Conservation (phyloP, 2,888 invertebrate genomes). For the Scaeva pyrastri region DNA sequence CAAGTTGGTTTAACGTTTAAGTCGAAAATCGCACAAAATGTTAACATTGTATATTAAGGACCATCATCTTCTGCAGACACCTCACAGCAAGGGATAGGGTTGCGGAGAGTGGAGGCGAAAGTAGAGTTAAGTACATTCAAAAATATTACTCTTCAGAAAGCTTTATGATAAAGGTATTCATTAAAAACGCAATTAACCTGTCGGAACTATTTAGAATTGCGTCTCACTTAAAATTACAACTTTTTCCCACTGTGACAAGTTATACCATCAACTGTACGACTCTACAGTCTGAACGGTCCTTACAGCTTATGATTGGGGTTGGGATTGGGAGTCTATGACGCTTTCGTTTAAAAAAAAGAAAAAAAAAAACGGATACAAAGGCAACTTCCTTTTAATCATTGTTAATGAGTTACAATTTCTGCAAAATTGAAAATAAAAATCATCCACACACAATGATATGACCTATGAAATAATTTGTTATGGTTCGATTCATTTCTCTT, state of each 20-base stretch:
- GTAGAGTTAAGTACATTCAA: constrained; percentile 1
- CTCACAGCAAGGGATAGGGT: background rate
- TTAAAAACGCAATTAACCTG: constrained; percentile 65
- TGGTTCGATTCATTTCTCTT: background rate
- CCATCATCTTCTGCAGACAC: background rate
- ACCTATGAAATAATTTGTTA: constrained; percentile 14
- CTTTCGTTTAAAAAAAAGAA: background rate
- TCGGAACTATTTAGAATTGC: constrained; percentile 31
- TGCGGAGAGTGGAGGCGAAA: background rate
- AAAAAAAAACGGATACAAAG: background rate
- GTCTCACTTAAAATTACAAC: constrained; percentile 32
- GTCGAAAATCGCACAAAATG: constrained; percentile 57
- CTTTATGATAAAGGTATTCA: constrained; percentile 15
- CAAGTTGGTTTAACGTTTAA: constrained; percentile 28
- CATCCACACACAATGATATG: constrained; percentile 2
- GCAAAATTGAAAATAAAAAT: constrained; percentile 32
- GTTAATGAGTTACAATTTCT: constrained; percentile 26
- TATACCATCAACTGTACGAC: constrained; percentile 1
- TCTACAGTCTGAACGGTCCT: background rate
- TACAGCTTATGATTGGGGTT: background rate
- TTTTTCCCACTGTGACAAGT: background rate
- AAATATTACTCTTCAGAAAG: background rate
- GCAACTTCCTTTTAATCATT: background rate
- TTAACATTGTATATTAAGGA: constrained; percentile 28
- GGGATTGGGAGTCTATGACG: constrained; percentile 6